Base-by-base conservation (phyloP, 2,797 vertebrate genomes). In the Cryptoprocta ferox region DNA sequence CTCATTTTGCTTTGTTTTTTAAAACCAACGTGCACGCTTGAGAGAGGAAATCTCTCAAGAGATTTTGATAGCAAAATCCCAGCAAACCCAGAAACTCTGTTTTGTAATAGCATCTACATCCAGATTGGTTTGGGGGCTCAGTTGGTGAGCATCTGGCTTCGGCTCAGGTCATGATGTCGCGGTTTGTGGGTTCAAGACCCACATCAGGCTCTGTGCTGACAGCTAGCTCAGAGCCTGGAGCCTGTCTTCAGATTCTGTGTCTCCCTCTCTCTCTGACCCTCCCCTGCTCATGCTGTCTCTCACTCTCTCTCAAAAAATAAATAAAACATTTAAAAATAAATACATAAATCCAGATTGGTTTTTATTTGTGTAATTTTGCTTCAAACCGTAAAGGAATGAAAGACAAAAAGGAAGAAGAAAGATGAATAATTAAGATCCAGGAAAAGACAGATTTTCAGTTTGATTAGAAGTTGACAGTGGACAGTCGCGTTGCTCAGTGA, bases 351-450 rank as follows among this genome's bases (percentile, higher is more conserved):
- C 39, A 48, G 48, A 5, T 35, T 61, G 68, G 11, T 59, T 97
- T 91, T 93, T 89, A 50, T 81, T 91, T 24, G 35, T 78, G n/a
- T 4, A 32, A 35, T 92, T 78, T 79, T 78, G 71, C 76, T 94
- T 80, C 35, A 42, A 79, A 86, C 61, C 35, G 56, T n/a, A 56
- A 50, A 66, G 42, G 42, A 61, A 85, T 5, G 32, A 71, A 93
- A 73, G 37, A 16, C 71, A 32, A 94, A 50, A 18, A 3, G 19
- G 56, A 65, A 61, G n/a, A 83, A 14, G 35, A n/a, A 86, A 83
- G 66, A 19, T 26, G n/a, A 42, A 71, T 80, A 73, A 82, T 79
- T 56, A 68, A 42, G 48, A 28, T 35, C 16, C n/a, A 42, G n/a
- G 48, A 53, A 59, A 63, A 88, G 19, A 80, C 30, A 81, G n/a